Evolutionary conservation across 2,797 vertebrate genomes (phyloP), one percentile per base, ranked within the genome.

Genomic region (Podargus strigoides): DNA sequence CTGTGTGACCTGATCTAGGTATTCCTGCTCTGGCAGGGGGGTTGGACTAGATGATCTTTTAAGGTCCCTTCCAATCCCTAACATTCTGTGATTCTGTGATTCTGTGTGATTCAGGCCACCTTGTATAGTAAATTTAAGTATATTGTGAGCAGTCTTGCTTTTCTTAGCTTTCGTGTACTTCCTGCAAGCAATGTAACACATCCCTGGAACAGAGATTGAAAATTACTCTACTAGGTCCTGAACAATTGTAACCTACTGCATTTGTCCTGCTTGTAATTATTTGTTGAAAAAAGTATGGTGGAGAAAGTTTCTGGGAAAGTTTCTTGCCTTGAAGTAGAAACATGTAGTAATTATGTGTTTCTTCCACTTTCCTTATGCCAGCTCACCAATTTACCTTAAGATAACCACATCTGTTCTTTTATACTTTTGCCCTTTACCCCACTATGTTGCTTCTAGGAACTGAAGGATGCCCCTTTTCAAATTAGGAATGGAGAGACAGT

Each of bases 301-400:
- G 27, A 23, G 47, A 15, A 41, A 50, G 8, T 44, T 55, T 39
- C 36, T 34, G 37, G 27, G 37, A 39, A n/a, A 66, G 2, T 58
- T 50, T 19, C 23, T 70, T 86, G 53, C 12, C 36, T 49, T 26
- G 2, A 21, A 42, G 34, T 14, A 47, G 36, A 20, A 67, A 14
- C 0, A 0, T 32, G 5, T 26, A 17, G n/a, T n/a, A n/a, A n/a
- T n/a, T n/a, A 0, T 17, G 44, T 37, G 24, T 67, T 91, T 66
- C 55, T 67, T 39, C 39, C 9, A 21, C 20, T 60, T 68, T 16
- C 34, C 55, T 81, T 39, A 36, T 2, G 5, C 12, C 37, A 64
- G 14, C 14, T 70, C 42, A 53, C 26, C 55, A 34, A 52, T 70
- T 39, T 42, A 41, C 50, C 41, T 58, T 5, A 6, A 27, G 46